Percentiles rank a stretch among this genome's conserved stretches.
phyloP scores from a whole-genome alignment of 2,888 invertebrate species.

The Microctonus aethiopoides region DNA sequence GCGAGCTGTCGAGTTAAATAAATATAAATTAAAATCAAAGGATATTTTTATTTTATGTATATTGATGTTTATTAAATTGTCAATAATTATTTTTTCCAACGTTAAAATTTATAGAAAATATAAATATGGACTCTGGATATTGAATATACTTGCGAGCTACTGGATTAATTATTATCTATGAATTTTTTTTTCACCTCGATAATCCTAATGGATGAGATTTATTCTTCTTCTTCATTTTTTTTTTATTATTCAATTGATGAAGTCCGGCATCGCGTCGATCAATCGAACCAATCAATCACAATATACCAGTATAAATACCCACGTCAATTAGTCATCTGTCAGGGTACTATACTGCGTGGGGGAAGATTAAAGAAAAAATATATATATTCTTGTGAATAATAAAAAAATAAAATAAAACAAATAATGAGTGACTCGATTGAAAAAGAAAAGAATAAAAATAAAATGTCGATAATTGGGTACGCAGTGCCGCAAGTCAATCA shows the following conservation, averaged over 20 bases:
- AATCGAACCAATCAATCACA: slow-evolving; percentile 1
- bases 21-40: no score
- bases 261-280: neutral
- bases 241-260: neutral
- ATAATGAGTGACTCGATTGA: slow-evolving; percentile 14
- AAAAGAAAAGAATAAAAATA: slow-evolving; percentile 10
- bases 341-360: neutral
- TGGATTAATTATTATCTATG: no score
- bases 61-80: no score
- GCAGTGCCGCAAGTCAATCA: slow-evolving; percentile 15
- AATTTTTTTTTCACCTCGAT: no score
- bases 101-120: no score
- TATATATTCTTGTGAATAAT: neutral
- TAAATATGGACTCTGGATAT: no score
- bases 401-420: neutral
- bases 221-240: neutral
- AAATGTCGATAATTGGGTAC: slow-evolving; percentile 3
- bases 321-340: slow-evolving; percentile 12
- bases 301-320: neutral
- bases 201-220: no score
- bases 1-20: no score
- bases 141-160: no score
- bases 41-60: no score
- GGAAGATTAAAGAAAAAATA: neutral
- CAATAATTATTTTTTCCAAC: no score